These are phyloP conservation scores for Aurelia aurita DNA, from an alignment of 30 jellyfish, hydroid and myxozoan genomes.

Conservation along the genomic window DNA sequence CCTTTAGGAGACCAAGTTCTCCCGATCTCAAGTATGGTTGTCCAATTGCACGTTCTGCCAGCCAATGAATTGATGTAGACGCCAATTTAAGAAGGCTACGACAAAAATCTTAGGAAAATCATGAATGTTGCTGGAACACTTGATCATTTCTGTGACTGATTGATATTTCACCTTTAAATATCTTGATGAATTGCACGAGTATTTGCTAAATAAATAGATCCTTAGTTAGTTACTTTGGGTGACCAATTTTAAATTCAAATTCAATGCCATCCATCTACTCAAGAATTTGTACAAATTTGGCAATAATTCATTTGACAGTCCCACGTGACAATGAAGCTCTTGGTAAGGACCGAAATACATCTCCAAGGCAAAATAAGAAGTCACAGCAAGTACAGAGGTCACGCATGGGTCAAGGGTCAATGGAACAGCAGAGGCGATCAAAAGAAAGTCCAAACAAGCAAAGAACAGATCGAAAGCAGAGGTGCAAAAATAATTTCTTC, in stretches of 20 bases:
- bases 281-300: constrained; percentile 50
- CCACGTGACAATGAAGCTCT: constrained; percentile 24
- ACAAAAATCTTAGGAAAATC: background rate
- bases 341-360: background rate
- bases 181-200: no score
- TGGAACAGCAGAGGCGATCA: no score
- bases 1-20: constrained; percentile 62
- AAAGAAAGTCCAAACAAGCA: background rate
- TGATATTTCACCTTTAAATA: no score
- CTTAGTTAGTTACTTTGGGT: no score
- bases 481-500: no score
- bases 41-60: constrained; percentile 21
- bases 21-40: constrained; percentile 72
- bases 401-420: constrained; percentile 51
- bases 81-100: constrained; percentile 51
- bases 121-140: no score
- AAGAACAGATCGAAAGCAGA: no score
- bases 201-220: no score
- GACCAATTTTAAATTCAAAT: background rate
- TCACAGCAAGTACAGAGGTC: background rate
- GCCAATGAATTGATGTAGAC: constrained; percentile 33
- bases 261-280: background rate
- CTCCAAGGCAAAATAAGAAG: background rate
- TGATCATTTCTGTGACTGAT: no score
- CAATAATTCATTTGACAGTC: constrained; percentile 17